phyloP scores from a whole-genome alignment of 2,797 vertebrate species.

The Pempheris klunzingeri region DNA sequence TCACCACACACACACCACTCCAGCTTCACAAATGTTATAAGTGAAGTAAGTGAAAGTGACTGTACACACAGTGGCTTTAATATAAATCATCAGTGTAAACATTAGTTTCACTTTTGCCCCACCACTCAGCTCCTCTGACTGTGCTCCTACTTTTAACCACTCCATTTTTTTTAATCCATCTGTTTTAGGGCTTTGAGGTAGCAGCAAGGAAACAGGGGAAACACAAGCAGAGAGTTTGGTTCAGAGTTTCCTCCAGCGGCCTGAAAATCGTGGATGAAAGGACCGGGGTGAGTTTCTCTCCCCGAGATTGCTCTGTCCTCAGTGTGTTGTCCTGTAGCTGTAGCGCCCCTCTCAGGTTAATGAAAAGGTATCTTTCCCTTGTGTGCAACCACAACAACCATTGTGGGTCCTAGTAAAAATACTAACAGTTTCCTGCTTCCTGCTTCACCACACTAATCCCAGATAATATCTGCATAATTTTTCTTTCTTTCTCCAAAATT shows the following conservation, averaged over 20 bases:
- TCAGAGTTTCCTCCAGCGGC: slow-evolving; percentile 79
- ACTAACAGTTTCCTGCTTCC: too few species aligned
- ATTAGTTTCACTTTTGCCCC: not conserved
- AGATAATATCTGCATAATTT: not conserved
- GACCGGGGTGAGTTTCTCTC: slow-evolving; percentile 74
- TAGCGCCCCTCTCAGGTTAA: not conserved
- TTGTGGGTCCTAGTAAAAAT: too few species aligned
- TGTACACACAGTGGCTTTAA: not conserved
- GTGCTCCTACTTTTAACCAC: not conserved
- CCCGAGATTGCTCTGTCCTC: not conserved
- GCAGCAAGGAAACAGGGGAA: slow-evolving; percentile 79
- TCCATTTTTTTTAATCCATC: not conserved
- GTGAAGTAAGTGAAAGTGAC: too few species aligned
- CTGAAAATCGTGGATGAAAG: slow-evolving; percentile 84
- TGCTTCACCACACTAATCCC: not conserved
- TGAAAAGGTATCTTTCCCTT: not conserved
- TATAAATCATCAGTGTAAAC: not conserved
- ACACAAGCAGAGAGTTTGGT: slow-evolving; percentile 86
- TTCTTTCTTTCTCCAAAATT: not conserved
- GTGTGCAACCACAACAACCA: not conserved
- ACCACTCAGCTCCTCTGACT: not conserved
- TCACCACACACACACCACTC: not conserved
- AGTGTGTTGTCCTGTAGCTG: not conserved
- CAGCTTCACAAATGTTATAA: not conserved
- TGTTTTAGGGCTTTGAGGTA: slow-evolving; percentile 74